Evolutionary conservation across 1,140 invertebrate genomes (phyloP).

Genomic region (Cotesia vestalis): DNA sequence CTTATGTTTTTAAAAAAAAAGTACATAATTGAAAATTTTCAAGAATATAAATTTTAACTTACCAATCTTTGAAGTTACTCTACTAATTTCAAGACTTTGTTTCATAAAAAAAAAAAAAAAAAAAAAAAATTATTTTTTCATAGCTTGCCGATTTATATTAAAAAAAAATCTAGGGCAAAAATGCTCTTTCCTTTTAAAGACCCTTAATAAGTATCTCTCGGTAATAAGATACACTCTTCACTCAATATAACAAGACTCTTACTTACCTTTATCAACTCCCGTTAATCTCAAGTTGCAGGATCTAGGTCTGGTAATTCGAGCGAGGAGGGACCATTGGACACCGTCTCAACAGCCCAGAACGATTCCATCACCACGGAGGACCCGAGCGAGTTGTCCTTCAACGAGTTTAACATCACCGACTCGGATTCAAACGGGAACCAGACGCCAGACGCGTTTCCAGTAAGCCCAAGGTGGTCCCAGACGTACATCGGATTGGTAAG

Average conservation of each 20-base stretch:
- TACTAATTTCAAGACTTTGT: no score
- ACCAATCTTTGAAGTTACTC: no score
- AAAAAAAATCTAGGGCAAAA: no score
- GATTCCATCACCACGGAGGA: constrained; percentile 56
- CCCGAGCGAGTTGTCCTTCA: constrained; percentile 55
- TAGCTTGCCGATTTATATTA: no score
- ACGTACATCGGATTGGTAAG: constrained; percentile 84
- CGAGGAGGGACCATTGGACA: constrained; percentile 19
- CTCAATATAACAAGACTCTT: neutral
- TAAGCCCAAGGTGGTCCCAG: constrained; percentile 68
- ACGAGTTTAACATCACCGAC: constrained; percentile 50
- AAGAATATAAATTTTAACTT: no score
- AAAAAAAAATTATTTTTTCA: no score
- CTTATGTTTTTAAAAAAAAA: no score
- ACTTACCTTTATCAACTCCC: neutral
- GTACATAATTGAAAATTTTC: no score
- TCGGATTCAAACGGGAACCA: constrained; percentile 57
- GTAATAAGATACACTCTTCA: neutral
- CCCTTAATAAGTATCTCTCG: no score
- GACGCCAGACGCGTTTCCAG: constrained; percentile 72
- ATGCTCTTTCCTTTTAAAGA: no score
- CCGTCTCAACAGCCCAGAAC: constrained; percentile 59
- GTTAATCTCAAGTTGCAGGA: constrained; percentile 18
- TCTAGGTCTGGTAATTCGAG: constrained; percentile 23
- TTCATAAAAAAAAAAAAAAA: no score